Evolutionary conservation across 2,888 invertebrate species (phyloP).

Genomic region (Thymelicus acteon): DNA sequence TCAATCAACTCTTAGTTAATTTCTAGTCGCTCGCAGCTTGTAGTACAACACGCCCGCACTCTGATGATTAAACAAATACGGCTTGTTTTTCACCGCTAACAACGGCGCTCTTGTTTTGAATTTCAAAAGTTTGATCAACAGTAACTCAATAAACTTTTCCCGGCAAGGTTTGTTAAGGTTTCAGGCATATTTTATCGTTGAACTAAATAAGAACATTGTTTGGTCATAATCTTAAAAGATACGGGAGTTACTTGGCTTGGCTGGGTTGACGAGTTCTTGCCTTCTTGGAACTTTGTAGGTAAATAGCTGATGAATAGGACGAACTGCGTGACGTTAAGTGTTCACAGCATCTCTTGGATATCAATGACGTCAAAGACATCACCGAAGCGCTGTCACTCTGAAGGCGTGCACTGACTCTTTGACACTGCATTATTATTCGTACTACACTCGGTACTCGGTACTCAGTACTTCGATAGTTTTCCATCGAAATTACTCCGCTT

Average conservation of each 20-base stretch:
- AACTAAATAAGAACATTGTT: constrained; percentile 14
- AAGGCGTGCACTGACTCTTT: too few species aligned
- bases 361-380: too few species aligned
- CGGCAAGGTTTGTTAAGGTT: constrained; percentile 17
- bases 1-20: not conserved
- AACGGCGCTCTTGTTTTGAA: constrained; percentile 22
- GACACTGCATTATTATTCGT: too few species aligned
- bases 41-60: not conserved
- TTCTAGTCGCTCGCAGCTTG: not conserved
- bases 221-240: not conserved
- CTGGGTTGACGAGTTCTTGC: too few species aligned
- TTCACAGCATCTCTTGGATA: too few species aligned
- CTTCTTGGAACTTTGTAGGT: too few species aligned
- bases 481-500: too few species aligned
- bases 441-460: too few species aligned
- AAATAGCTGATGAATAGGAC: too few species aligned
- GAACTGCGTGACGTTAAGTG: too few species aligned
- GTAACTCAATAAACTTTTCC: constrained; percentile 20
- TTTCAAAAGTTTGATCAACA: constrained; percentile 19
- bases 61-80: constrained; percentile 18
- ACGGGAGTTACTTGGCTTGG: not conserved
- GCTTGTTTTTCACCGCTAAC: constrained; percentile 23
- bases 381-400: too few species aligned
- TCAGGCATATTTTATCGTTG: constrained; percentile 10
- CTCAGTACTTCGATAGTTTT: too few species aligned